A percentile compares a stretch with the other conserved stretches of the same genome.
These are phyloP conservation scores for Apostichopus parvimensis DNA, from an alignment of 35 echinoderm and acorn worm genomes.

Conservation along the genomic window DNA sequence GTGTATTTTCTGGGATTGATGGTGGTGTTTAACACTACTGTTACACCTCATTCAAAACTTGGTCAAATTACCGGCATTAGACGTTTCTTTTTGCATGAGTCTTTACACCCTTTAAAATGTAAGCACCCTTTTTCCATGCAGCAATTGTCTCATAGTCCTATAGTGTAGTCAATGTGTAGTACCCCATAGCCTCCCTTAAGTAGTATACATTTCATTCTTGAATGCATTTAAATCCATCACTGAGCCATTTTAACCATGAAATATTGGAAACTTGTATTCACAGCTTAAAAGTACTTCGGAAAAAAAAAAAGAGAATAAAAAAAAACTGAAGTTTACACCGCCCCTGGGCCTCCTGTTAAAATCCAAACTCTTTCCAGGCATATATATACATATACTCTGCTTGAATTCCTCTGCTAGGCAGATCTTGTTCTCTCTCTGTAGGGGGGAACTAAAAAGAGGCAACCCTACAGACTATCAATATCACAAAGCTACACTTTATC, in stretches of 20 bases:
- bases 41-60: too few relatives aligned
- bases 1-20: too few relatives aligned
- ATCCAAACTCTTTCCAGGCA: too few relatives aligned
- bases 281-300: background rate
- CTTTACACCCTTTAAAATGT: too few relatives aligned
- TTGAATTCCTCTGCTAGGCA: background rate
- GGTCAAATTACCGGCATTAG: too few relatives aligned
- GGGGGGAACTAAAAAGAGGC: background rate
- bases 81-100: too few relatives aligned
- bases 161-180: too few relatives aligned
- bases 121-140: too few relatives aligned
- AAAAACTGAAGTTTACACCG: background rate
- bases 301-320: background rate
- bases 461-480: background rate
- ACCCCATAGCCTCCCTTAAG: too few relatives aligned
- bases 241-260: background rate
- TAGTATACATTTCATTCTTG: background rate
- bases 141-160: too few relatives aligned
- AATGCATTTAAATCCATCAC: background rate
- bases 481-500: background rate
- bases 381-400: too few relatives aligned
- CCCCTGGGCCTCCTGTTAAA: background rate
- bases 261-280: background rate
- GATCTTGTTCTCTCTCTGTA: background rate
- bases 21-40: too few relatives aligned